phyloP scores from a whole-genome alignment of 2,888 invertebrate genomes.

The Mesodorylaimus sp. region DNA sequence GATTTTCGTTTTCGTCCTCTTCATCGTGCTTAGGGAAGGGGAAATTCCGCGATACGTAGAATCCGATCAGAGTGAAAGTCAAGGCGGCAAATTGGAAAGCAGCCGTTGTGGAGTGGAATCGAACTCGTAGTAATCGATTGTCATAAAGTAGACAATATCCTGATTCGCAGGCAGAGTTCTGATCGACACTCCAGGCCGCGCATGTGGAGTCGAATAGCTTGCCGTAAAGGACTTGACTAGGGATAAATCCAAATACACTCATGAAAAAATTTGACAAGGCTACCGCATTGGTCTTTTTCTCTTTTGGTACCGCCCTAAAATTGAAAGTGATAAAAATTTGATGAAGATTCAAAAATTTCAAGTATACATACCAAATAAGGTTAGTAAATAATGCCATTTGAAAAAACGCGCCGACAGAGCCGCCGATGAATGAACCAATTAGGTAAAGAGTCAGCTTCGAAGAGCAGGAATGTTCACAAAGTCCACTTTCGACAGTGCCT shows the following conservation, averaged over 20 bases:
- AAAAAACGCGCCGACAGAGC: background rate
- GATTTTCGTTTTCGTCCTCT: no score
- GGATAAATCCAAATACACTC: slow-evolving; percentile 1
- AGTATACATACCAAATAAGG: background rate
- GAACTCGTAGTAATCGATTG: background rate
- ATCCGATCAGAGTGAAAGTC: no score
- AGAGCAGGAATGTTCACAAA: background rate
- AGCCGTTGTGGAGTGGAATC: background rate
- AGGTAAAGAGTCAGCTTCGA: background rate
- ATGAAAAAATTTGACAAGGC: slow-evolving; percentile 1
- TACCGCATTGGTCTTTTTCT: background rate
- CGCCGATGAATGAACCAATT: background rate
- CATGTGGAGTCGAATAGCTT: slow-evolving; percentile 1
- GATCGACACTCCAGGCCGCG: background rate
- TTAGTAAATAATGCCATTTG: background rate
- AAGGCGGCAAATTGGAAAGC: no score
- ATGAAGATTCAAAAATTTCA: background rate
- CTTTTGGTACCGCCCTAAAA: background rate
- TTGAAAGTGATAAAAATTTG: background rate
- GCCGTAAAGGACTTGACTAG: slow-evolving; percentile 3
- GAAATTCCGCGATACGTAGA: no score
- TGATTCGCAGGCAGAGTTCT: background rate
- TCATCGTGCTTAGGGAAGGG: no score
- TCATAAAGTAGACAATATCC: slow-evolving; percentile 1
- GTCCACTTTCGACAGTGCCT: background rate